Evolutionary conservation across 2,113 vertebrate species (phyloP).

Genomic region (Chelonoidis abingdonii): DNA sequence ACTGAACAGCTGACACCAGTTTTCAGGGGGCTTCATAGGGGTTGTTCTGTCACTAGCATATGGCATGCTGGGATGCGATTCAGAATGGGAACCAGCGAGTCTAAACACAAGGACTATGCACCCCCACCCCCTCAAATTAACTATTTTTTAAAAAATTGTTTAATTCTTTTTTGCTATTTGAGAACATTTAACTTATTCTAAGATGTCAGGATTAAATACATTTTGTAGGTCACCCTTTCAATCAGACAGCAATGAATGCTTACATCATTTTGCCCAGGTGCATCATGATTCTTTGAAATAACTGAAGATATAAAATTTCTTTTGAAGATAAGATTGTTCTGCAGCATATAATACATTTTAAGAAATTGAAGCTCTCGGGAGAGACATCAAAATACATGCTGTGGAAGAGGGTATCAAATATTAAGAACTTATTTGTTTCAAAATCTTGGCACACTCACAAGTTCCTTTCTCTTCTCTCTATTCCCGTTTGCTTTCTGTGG

Average conservation of each 20-base stretch:
- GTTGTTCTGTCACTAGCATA: background rate
- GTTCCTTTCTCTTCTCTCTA: constrained; percentile 7
- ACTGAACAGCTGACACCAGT: background rate
- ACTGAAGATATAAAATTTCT: constrained; percentile 55
- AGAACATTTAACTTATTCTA: constrained; percentile 7
- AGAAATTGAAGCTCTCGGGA: constrained; percentile 61
- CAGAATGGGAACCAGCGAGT: background rate
- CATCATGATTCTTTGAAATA: constrained; percentile 57
- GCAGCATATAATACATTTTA: constrained; percentile 58
- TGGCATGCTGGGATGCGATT: background rate
- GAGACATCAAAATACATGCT: constrained; percentile 26
- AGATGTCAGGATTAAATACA: constrained; percentile 26
- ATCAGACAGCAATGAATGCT: constrained; percentile 31
- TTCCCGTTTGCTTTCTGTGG: background rate
- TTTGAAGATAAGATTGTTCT: constrained; percentile 64
- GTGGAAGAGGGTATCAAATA: constrained; percentile 45
- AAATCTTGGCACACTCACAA: constrained; percentile 46
- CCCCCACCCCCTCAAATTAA: background rate
- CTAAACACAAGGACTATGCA: accelerated
- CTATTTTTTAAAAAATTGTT: background rate
- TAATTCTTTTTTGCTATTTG: constrained; percentile 13
- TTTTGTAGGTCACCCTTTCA: constrained; percentile 38
- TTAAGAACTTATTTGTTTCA: background rate
- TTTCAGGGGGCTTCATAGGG: background rate
- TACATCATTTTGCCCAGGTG: constrained; percentile 57